phyloP scores from a whole-genome alignment of 2,113 vertebrate species.

The Pangasianodon hypophthalmus region DNA sequence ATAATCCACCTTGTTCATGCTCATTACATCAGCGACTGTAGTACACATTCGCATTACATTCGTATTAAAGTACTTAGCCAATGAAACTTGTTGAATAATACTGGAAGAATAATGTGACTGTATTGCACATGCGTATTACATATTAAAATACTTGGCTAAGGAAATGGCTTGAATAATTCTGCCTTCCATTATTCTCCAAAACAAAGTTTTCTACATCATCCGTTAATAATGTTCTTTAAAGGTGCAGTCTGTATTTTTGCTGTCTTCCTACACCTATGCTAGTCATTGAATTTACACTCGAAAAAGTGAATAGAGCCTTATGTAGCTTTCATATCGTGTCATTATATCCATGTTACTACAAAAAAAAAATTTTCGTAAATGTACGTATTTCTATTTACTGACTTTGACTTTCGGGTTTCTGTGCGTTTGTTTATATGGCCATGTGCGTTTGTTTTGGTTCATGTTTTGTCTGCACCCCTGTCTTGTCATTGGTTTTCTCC shows the following conservation, averaged over 20 bases:
- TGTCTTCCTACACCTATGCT: not conserved
- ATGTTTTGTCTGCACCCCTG: not conserved
- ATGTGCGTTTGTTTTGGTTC: not conserved
- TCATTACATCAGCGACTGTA: too few relatives aligned
- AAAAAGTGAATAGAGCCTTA: not conserved
- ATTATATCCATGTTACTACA: not conserved
- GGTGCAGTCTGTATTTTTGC: not conserved
- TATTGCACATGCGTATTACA: too few relatives aligned
- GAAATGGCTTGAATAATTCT: too few relatives aligned
- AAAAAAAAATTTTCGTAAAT: not conserved
- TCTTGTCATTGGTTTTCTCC: not conserved
- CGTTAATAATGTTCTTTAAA: not conserved
- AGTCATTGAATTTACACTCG: not conserved
- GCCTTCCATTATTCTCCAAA: too few relatives aligned
- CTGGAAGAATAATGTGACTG: too few relatives aligned
- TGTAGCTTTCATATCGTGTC: not conserved
- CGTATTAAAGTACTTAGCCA: too few relatives aligned
- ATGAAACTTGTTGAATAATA: too few relatives aligned
- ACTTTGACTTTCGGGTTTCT: not conserved
- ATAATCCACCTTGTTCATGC: too few relatives aligned
- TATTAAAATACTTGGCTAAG: too few relatives aligned
- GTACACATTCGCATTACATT: too few relatives aligned
- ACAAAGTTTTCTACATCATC: not conserved
- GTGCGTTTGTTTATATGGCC: not conserved
- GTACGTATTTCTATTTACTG: not conserved